A percentile compares a stretch with the other conserved stretches of the same genome.
Conservation (phyloP, 1,140 invertebrate genomes). For the Nilaparvata lugens region DNA sequence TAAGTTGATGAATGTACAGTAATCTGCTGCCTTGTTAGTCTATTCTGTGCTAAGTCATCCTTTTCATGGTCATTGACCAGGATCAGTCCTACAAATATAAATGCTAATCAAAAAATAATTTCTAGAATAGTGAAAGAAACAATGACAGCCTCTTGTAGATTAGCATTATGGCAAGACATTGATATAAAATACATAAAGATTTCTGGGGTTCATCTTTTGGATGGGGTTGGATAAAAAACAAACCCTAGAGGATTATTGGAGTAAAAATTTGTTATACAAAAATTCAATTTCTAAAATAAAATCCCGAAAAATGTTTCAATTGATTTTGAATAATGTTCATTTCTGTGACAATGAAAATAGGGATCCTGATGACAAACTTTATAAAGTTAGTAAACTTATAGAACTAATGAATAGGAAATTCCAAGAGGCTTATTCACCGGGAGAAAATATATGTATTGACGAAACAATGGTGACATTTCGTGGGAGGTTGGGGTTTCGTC, state of each 20-base stretch:
- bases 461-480: conserved; percentile 30
- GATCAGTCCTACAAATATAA: no score
- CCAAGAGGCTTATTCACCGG: conserved; percentile 24
- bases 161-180: no score
- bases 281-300: conserved; percentile 20
- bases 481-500: conserved; percentile 28
- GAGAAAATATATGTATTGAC: conserved; percentile 28
- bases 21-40: no score
- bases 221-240: background rate
- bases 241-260: background rate
- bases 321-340: conserved; percentile 28
- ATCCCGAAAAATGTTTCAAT: conserved; percentile 29
- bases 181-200: no score
- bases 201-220: background rate
- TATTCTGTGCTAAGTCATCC: no score
- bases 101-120: no score
- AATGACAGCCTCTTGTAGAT: no score
- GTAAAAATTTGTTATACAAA: background rate
- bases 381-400: no score
- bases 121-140: no score
- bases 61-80: no score
- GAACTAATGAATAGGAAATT: conserved; percentile 24
- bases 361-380: conserved; percentile 20
- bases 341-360: conserved; percentile 26
- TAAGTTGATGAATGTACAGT: no score